Evolutionary conservation across 2,113 vertebrate genomes (phyloP), one percentile per base, ranked within the genome.

Genomic region (Axis porcinus): DNA sequence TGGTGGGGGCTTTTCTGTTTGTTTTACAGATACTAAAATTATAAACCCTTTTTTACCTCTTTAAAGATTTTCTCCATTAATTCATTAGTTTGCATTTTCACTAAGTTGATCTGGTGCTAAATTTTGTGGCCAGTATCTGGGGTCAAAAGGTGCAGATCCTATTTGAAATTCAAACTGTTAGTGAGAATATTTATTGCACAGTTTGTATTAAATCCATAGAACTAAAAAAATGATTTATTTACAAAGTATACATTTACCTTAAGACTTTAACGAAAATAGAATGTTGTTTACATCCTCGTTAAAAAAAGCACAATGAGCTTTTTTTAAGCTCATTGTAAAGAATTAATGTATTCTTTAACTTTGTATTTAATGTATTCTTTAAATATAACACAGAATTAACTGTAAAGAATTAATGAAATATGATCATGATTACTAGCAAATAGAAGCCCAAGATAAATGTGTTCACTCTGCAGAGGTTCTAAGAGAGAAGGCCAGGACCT

Each of bases 151-250:
- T 43, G 0, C 19, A 14, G 8, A 19, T 85, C 16, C n/a, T 85
- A 57, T 36, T 90, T 85, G 54, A 95, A 91, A 96, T 92, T 88
- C 57, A 92, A 82, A 76, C 79, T 94, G 5, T 58, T 92, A 62
- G 17, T 67, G 33, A 86, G 47, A 50, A 23, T 93, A 78, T 67
- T 84, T 11, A n/a, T 33, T 84, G 10, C 13, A 58, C 19, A 87
- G 5, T 92, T 92, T 94, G 6, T 70, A 12, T 94, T 92, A 36
- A 88, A 83, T 43, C 8, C n/a, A 33, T 17, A 70, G 6, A 83
- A 50, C 21, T 93, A 27, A 43, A 85, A 64, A 55, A 74, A 27
- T 2, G 15, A 7, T 36, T 17, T 17, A 28, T 67, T 60, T 90
- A 45, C 3, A 60, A 89, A 28, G 13, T n/a, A 28, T 78, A 5